phyloP scores from a whole-genome alignment of 2,113 vertebrate species.

The Promerops cafer region DNA sequence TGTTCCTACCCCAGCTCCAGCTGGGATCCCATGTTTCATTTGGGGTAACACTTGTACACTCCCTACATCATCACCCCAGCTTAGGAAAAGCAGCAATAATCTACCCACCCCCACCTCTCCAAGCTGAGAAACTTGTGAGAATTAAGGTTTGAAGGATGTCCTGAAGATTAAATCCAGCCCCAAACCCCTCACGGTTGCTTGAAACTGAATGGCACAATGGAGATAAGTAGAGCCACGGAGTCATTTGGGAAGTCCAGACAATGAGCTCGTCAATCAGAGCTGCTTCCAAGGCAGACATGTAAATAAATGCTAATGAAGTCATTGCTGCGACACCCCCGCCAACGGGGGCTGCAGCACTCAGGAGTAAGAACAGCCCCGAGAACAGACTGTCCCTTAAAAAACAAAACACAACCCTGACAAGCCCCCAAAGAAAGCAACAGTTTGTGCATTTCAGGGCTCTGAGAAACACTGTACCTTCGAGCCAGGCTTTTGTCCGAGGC shows the following conservation, averaged over 20 bases:
- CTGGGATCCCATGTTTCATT: not conserved
- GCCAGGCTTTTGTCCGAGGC: not conserved
- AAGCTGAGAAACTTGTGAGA: not conserved
- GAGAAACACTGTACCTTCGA: not conserved
- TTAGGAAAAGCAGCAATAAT: not conserved
- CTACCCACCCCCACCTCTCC: too few species aligned
- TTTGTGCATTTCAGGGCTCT: conserved; percentile 17
- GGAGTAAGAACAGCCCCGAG: not conserved
- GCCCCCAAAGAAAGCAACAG: not conserved
- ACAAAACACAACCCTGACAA: not conserved
- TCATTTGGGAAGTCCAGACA: not conserved
- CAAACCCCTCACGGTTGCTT: not conserved
- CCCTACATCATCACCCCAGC: not conserved
- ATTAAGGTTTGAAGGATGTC: not conserved
- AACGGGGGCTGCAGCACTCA: not conserved
- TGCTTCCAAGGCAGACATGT: not conserved
- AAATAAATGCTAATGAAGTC: conserved; percentile 13
- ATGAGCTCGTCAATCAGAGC: conserved; percentile 5
- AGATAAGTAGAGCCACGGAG: not conserved
- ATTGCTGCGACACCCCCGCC: not conserved
- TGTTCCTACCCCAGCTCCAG: not conserved
- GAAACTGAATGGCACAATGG: not conserved
- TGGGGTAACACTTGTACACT: not conserved
- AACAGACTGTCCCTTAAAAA: not conserved
- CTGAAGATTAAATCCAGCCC: not conserved